Evolutionary conservation across 2,888 invertebrate genomes (phyloP).

Genomic region (Masnerella sp.): DNA sequence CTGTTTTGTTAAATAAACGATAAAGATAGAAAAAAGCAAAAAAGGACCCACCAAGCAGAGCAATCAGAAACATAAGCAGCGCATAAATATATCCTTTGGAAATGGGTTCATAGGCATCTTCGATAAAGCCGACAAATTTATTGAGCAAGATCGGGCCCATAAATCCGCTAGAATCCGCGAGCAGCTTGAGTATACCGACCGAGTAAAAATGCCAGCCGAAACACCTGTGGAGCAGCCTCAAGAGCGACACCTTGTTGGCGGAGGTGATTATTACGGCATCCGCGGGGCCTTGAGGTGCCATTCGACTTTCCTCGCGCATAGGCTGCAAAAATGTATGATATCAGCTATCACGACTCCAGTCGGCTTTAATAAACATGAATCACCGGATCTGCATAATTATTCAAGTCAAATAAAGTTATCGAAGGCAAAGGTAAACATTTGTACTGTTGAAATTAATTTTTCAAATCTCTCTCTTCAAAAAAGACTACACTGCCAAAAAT

Average conservation of each 20-base stretch:
- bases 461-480: too few species aligned
- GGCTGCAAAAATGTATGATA: too few species aligned
- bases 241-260: constrained; percentile 79
- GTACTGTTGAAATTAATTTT: too few species aligned
- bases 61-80: constrained; percentile 82
- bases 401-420: too few species aligned
- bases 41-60: constrained; percentile 82
- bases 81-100: constrained; percentile 84
- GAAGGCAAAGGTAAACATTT: too few species aligned
- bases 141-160: constrained; percentile 93
- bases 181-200: constrained; percentile 89
- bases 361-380: too few species aligned
- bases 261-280: constrained; percentile 42
- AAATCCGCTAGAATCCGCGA: constrained; percentile 91
- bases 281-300: too few species aligned
- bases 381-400: too few species aligned
- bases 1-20: too few species aligned
- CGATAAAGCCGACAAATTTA: constrained; percentile 87
- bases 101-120: constrained; percentile 83
- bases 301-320: background rate
- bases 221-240: constrained; percentile 85
- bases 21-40: constrained; percentile 1
- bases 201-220: constrained; percentile 91
- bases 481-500: too few species aligned
- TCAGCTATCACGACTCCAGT: too few species aligned